Evolutionary conservation across 2,888 invertebrate species (phyloP).

Genomic region (Plebejus anna): DNA sequence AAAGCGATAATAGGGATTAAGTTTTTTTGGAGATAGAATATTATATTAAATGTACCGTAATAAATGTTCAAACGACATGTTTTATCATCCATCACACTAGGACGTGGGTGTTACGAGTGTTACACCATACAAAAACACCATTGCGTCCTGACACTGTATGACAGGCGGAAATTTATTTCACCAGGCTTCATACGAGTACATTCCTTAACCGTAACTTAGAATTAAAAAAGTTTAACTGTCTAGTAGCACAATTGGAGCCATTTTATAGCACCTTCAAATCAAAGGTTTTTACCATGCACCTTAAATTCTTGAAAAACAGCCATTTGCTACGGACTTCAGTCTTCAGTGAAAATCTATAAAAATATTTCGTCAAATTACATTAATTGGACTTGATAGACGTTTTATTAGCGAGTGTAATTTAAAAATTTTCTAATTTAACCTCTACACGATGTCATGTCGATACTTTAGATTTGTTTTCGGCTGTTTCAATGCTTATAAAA

Average conservation of each 20-base stretch:
- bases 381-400: neutral
- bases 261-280: neutral
- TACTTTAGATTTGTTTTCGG: neutral
- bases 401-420: neutral
- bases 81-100: neutral
- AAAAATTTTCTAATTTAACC: constrained; percentile 4
- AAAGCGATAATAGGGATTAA: neutral
- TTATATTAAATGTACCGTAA: neutral
- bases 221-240: neutral
- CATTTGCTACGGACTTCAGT: no score
- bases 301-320: no score
- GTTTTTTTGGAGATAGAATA: no score
- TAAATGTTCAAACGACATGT: neutral
- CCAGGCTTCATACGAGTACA: neutral
- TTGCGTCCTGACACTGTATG: neutral
- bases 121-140: constrained; percentile 11
- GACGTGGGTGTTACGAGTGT: neutral
- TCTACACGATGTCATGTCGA: neutral
- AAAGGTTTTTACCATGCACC: no score
- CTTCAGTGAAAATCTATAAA: no score
- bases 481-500: neutral
- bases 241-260: neutral
- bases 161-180: constrained; percentile 4
- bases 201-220: neutral
- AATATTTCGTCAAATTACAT: no score